These are phyloP conservation scores for Trissolcus brochymenae DNA, from an alignment of 2,888 invertebrate genomes.

Conservation along the genomic window DNA sequence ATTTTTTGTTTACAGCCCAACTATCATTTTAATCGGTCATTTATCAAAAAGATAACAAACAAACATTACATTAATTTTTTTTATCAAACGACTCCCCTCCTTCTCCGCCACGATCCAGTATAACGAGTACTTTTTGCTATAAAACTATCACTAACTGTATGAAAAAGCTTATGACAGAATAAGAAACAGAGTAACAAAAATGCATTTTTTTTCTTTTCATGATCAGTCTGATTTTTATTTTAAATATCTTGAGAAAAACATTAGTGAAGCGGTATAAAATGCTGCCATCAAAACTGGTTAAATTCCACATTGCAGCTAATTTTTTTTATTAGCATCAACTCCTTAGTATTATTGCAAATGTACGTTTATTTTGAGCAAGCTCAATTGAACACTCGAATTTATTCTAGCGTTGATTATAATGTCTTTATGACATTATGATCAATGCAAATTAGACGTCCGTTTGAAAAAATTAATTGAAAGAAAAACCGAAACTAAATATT, in stretches of 20 bases:
- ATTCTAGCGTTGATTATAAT: too few relatives aligned
- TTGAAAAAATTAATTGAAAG: too few relatives aligned
- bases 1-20: too few relatives aligned
- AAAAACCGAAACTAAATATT: too few relatives aligned
- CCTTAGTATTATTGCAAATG: constrained; percentile 29
- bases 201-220: background rate
- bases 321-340: constrained; percentile 50
- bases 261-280: constrained; percentile 41
- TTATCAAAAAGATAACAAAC: constrained; percentile 12
- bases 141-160: constrained; percentile 20
- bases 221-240: constrained; percentile 20
- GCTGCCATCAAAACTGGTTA: constrained; percentile 49
- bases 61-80: constrained; percentile 7
- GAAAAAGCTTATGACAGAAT: constrained; percentile 7
- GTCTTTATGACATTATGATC: too few relatives aligned
- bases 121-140: constrained; percentile 35
- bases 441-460: too few relatives aligned
- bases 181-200: constrained; percentile 9
- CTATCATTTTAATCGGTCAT: constrained; percentile 5
- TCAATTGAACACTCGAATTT: too few relatives aligned
- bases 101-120: constrained; percentile 19
- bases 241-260: constrained; percentile 33
- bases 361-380: constrained; percentile 18
- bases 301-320: constrained; percentile 38
- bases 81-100: constrained; percentile 5